Evolutionary conservation across 2,113 vertebrate species (phyloP), one percentile per base, ranked within the genome.

Genomic region (Anoura caudifer): DNA sequence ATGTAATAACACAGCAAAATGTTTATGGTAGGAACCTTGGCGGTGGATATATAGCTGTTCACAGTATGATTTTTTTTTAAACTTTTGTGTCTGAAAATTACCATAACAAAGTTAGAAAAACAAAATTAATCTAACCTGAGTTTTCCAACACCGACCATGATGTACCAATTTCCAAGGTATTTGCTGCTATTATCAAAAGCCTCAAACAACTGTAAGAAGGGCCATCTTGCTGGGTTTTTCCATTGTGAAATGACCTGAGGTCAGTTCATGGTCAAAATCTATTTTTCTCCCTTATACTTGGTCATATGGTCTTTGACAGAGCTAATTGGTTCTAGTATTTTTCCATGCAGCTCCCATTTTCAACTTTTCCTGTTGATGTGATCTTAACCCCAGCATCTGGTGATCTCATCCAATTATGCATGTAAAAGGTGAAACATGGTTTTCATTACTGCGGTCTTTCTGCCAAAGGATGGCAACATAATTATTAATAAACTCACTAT

Each of bases 271-370:
- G 85, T 95, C 85, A 90, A 95, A 96, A 94, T 92, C 69, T 80
- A 75, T 76, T 96, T 94, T 95, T 67, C 43, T 81, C n/a, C 41
- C 52, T 45, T 76, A 65, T n/a, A 72, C 54, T 65, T 93, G 26
- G 65, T 95, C 95, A 94, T 69, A 93, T 73, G 79, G 38, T 94
- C 81, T 97, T 43, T 88, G 90, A 97, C 75, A 97, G 79, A 93
- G 54, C 67, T 91, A 96, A 89, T 7, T 89, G 67, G 47, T 73
- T 75, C 86, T 93, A 61, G 41, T 89, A 95, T 87, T 96, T 92
- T 96, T 94, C 87, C 84, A 96, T 33, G 14, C 19, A 95, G 52
- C 31, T 93, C 43, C 76, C 33, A 95, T 95, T 94, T 81, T 16
- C 11, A 72, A 54, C 33, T 59, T 72, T 96, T 91, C 91, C 87